Base-by-base conservation (phyloP, 2,113 vertebrate genomes). In the Neoarius graeffei region DNA sequence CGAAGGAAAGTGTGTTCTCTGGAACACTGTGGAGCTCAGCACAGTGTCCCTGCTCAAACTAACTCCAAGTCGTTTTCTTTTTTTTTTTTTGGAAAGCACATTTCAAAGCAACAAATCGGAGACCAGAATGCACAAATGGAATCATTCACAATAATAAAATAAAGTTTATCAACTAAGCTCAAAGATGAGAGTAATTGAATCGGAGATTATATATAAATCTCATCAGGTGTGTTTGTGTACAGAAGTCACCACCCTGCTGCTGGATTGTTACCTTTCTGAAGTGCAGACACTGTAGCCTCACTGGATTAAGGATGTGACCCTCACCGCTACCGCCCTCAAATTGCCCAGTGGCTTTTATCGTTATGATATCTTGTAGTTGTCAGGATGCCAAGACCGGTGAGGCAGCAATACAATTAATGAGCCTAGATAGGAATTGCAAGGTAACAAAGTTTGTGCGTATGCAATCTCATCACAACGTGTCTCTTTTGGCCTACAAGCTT, bases 321-420 rank as follows among this genome's bases (percentile, higher is more conserved):
- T 48, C 60, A 23, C 35, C 35, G 3, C 35, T 11, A 54, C 56
- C 56, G 10, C 57, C 48, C 48, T 50, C 62, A 14, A 85, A 81
- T 50, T 88, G 76, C 52, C 83, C 83, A 60, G 13, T 62, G 30
- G 54, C 86, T 82, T 88, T 88, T 88, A 84, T 80, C 48, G 60
- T 88, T 79, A 85, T 54, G 59, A 88, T 84, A 60, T 80, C 69
- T 79, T 4, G 20, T n/a, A 50, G 74, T 35, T 84, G 87, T 85
- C 73, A 60, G 73, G 19, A 79, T 84, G 74, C 79, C 73, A 84
- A 69, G 71, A 66, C 30, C 66, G 59, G 79, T 67, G 81, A 88
- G 81, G 81, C 69, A 67, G 80, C 74, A 66, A 85, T 79, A 84
- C 67, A 87, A 83, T 87, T 20, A 87, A 87, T 69, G 87, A 50